A percentile compares a stretch with the other conserved stretches of the same genome.
phyloP scores from a whole-genome alignment of 2,113 vertebrate genomes.

The Orthonyx spaldingii region DNA sequence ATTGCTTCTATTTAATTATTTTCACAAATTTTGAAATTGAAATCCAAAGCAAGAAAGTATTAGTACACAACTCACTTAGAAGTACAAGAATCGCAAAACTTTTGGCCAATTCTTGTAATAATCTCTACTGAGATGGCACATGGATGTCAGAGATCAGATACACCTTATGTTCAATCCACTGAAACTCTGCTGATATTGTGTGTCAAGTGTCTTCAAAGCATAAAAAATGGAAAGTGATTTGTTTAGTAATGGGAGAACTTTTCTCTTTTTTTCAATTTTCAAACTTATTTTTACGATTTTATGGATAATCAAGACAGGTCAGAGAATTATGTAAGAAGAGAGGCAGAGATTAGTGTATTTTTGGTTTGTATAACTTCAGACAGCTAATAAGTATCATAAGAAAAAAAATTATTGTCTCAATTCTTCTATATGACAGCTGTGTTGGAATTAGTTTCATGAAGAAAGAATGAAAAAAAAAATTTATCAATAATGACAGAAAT shows the following conservation, averaged over 20 bases:
- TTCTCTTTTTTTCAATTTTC: background rate
- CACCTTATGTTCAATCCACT: background rate
- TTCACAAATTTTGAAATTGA: constrained; percentile 35
- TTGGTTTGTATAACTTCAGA: background rate
- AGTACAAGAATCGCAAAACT: background rate
- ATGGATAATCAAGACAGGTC: background rate
- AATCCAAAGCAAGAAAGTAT: constrained; percentile 15
- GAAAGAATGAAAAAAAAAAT: background rate
- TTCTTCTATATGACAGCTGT: background rate
- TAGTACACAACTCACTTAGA: background rate
- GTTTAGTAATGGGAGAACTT: background rate
- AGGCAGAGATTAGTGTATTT: background rate
- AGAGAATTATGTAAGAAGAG: background rate
- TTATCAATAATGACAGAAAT: background rate
- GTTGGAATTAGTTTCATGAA: background rate
- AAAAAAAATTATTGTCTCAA: background rate
- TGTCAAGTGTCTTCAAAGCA: background rate
- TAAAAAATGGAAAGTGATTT: background rate
- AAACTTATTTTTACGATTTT: background rate
- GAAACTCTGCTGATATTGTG: background rate
- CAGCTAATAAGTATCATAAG: background rate
- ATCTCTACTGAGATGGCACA: background rate
- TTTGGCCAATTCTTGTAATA: background rate
- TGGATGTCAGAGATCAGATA: background rate
- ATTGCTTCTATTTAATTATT: constrained; percentile 27